Evolutionary conservation across 2,888 invertebrate genomes (phyloP).

Genomic region (Geophilus truncorum): DNA sequence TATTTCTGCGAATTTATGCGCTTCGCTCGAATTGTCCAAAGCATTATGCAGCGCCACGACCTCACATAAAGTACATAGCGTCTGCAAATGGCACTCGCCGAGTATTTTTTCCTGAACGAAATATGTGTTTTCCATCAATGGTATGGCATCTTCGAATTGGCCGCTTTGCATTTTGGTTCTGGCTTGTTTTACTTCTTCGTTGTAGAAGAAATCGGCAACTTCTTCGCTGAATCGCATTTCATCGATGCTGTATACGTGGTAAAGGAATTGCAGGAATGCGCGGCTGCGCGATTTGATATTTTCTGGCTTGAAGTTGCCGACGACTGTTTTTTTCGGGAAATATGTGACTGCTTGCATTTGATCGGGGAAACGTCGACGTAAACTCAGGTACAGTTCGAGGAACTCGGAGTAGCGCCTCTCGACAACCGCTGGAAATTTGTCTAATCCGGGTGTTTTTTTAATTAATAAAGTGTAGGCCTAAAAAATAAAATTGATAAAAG

Average conservation of each 20-base stretch:
- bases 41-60: constrained; percentile 44
- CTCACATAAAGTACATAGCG: constrained; percentile 41
- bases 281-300: constrained; percentile 48
- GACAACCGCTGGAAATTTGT: constrained; percentile 43
- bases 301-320: constrained; percentile 48
- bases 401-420: constrained; percentile 49
- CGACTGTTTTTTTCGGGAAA: constrained; percentile 49
- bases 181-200: constrained; percentile 44
- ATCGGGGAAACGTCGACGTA: constrained; percentile 42
- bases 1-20: constrained; percentile 45
- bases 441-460: constrained; percentile 29
- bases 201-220: constrained; percentile 47
- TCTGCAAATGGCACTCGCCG: constrained; percentile 23
- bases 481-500: too few relatives aligned
- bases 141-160: constrained; percentile 44
- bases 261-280: constrained; percentile 49
- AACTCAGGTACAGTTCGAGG: constrained; percentile 43
- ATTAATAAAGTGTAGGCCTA: constrained; percentile 29
- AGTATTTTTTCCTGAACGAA: constrained; percentile 47
- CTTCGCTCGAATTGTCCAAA: constrained; percentile 43
- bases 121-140: constrained; percentile 44
- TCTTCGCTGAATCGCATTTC: constrained; percentile 45
- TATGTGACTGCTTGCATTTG: constrained; percentile 43
- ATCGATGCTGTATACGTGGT: constrained; percentile 45
- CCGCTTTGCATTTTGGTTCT: constrained; percentile 42